These are phyloP conservation scores for Chloroceryle aenea DNA, from an alignment of 2,113 vertebrate species.

Conservation along the genomic window DNA sequence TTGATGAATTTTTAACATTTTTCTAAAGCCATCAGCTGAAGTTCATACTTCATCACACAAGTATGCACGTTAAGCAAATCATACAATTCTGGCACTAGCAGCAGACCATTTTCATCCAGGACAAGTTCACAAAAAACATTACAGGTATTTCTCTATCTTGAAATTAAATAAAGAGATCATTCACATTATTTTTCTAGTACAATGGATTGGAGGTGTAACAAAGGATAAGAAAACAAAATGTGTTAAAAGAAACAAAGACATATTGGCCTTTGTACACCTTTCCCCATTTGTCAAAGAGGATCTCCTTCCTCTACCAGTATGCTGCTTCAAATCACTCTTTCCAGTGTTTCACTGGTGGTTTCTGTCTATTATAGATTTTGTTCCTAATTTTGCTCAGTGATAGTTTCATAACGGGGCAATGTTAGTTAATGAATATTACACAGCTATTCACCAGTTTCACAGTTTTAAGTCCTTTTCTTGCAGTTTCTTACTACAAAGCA, in stretches of 20 bases:
- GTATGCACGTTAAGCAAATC: background rate
- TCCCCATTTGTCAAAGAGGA: background rate
- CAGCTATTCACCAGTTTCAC: background rate
- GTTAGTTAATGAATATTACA: background rate
- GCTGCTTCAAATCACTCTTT: background rate
- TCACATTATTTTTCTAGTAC: background rate
- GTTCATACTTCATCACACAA: constrained; percentile 20
- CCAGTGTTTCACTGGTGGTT: background rate
- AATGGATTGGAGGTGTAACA: background rate
- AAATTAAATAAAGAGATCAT: background rate
- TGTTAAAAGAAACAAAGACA: background rate
- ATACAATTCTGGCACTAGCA: constrained; percentile 14
- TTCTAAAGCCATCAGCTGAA: background rate
- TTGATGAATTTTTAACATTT: background rate
- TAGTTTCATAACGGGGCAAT: background rate
- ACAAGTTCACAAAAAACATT: constrained; percentile 44
- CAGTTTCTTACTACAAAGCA: background rate
- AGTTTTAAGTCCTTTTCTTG: background rate
- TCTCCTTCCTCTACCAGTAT: background rate
- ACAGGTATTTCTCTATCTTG: too few species aligned
- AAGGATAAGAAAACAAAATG: background rate
- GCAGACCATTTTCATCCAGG: constrained; percentile 12
- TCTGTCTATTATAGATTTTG: background rate
- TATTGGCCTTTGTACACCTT: background rate
- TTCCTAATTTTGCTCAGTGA: background rate